Percentiles rank a stretch among this genome's conserved stretches.
Conservation (phyloP, 2,113 vertebrate genomes). For the Chascanopsetta lugubris region DNA sequence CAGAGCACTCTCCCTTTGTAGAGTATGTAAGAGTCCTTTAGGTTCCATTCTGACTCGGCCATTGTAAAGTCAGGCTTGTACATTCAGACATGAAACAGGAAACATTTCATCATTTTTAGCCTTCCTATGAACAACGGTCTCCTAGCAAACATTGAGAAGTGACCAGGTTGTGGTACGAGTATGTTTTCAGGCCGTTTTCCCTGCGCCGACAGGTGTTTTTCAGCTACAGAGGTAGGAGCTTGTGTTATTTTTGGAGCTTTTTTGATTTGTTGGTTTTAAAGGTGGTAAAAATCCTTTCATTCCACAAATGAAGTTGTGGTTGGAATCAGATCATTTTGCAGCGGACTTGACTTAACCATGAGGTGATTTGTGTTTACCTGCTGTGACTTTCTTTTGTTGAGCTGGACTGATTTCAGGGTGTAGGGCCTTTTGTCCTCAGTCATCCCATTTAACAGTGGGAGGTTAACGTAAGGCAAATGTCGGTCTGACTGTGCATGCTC, state of each 20-base stretch:
- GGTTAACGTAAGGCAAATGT: neutral
- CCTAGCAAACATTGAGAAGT: slow-evolving; percentile 3
- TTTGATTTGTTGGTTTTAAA: too few species aligned
- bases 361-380: neutral
- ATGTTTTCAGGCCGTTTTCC: neutral
- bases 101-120: slow-evolving; percentile 9
- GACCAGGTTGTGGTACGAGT: neutral
- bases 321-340: neutral
- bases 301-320: too few species aligned
- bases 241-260: too few species aligned
- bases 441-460: neutral
- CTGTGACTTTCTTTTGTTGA: neutral
- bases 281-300: too few species aligned
- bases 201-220: neutral
- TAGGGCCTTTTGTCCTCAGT: neutral
- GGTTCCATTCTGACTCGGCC: slow-evolving; percentile 1
- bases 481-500: neutral
- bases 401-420: neutral
- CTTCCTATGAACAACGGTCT: slow-evolving; percentile 8
- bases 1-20: neutral
- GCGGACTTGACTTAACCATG: neutral
- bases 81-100: neutral
- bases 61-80: neutral
- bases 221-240: neutral
- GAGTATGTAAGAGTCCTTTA: slow-evolving; percentile 31